phyloP scores from a whole-genome alignment of 1,140 invertebrate species.

The Meloidogyne chitwoodi region DNA sequence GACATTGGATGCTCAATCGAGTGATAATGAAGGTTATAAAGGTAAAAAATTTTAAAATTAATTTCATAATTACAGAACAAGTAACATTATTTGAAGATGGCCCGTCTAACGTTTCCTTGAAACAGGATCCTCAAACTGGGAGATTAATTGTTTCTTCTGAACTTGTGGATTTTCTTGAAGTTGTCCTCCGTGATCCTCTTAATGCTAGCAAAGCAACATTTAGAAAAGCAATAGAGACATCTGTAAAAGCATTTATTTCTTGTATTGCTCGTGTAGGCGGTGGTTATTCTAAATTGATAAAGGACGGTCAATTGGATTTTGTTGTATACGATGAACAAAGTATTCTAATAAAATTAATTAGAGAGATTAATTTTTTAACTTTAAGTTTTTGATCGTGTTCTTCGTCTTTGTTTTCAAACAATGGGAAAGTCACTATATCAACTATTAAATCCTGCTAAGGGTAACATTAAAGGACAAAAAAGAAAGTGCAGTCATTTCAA shows the following conservation, averaged over 20 bases:
- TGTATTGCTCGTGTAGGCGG: conserved; percentile 47
- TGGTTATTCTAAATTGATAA: conserved; percentile 8
- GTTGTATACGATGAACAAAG: conserved; percentile 47
- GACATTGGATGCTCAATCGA: background rate
- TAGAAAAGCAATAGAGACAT: conserved; percentile 25
- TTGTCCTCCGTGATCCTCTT: conserved; percentile 21
- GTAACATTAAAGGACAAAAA: conserved; percentile 1
- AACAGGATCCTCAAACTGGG: conserved; percentile 13
- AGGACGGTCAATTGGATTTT: conserved; percentile 35
- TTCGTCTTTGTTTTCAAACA: conserved; percentile 51
- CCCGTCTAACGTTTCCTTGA: background rate
- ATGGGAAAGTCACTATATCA: conserved; percentile 31
- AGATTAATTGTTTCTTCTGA: conserved; percentile 19
- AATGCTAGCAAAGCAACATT: conserved; percentile 24
- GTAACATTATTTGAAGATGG: background rate
- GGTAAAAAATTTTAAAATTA: background rate
- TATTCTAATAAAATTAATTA: background rate
- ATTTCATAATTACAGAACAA: background rate
- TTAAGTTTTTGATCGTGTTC: conserved; percentile 54
- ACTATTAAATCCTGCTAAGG: conserved; percentile 32
- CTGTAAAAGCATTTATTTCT: conserved; percentile 47
- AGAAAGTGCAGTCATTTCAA: conserved; percentile 31
- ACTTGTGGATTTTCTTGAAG: conserved; percentile 20
- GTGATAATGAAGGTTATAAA: background rate
- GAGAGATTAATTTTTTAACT: background rate